Evolutionary conservation across 37 sponge, comb jelly and placozoan species (phyloP).

Genomic region (Tethya wilhelma): DNA sequence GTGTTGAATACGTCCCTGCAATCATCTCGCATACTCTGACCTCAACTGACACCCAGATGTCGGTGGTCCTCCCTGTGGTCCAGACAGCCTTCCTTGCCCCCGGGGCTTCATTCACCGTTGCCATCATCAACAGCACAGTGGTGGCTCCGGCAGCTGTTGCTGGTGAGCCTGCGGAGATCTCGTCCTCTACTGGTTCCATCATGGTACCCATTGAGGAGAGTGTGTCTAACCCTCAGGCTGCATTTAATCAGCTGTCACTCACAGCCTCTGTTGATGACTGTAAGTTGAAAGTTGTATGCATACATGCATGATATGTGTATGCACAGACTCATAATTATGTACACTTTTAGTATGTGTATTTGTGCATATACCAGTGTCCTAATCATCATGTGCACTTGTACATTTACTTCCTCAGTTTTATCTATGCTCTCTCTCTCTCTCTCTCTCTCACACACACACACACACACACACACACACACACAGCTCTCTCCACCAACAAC

Average conservation of each 20-base stretch:
- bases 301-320: neutral
- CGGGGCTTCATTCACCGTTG: constrained; percentile 38
- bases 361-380: neutral
- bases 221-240: constrained; percentile 60
- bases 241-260: constrained; percentile 53
- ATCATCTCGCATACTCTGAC: neutral
- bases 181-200: neutral
- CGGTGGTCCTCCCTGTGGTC: constrained; percentile 36
- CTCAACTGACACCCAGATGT: neutral
- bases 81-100: constrained; percentile 50
- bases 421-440: too few relatives aligned
- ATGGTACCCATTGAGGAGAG: constrained; percentile 9
- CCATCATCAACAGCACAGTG: constrained; percentile 46
- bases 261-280: constrained; percentile 56
- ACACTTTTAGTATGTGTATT: neutral
- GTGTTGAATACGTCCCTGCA: constrained; percentile 13
- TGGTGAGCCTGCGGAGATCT: constrained; percentile 24
- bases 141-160: neutral
- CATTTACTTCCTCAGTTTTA: neutral
- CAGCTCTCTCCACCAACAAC: constrained; percentile 40
- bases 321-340: neutral
- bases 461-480: neutral
- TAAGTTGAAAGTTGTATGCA: constrained; percentile 6
- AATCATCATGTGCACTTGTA: neutral
- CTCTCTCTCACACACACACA: too few relatives aligned